These are phyloP conservation scores for Leptestheria dahalacensis DNA, from an alignment of 1,140 invertebrate species.

Conservation along the genomic window DNA sequence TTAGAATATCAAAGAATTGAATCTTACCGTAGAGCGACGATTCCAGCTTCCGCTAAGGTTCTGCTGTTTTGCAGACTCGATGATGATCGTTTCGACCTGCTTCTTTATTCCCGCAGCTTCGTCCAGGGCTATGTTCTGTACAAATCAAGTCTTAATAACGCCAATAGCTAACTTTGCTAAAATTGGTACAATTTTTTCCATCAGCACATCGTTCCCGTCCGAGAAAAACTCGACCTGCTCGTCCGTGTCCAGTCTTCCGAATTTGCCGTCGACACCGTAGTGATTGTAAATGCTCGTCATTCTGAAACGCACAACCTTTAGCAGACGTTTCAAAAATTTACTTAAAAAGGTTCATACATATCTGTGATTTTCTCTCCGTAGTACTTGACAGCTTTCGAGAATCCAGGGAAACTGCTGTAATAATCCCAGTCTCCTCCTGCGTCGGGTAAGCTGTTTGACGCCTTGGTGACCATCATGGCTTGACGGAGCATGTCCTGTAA, in stretches of 20 bases:
- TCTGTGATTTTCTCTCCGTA: conserved; percentile 38
- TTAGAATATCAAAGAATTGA: background rate
- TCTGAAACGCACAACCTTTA: conserved; percentile 23
- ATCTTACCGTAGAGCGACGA: conserved; percentile 23
- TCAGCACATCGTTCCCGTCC: conserved; percentile 60
- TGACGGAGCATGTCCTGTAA: conserved; percentile 25
- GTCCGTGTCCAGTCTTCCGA: conserved; percentile 40
- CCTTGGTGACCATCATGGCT: conserved; percentile 45
- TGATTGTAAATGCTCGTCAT: conserved; percentile 37
- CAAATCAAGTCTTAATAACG: conserved; percentile 16
- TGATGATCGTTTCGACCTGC: conserved; percentile 34
- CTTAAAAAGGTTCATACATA: conserved; percentile 28
- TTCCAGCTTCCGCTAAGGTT: conserved; percentile 39
- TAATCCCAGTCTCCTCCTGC: conserved; percentile 46
- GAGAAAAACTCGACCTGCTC: conserved; percentile 57
- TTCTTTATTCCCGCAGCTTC: conserved; percentile 48
- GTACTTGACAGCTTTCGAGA: conserved; percentile 40
- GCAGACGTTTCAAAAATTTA: background rate
- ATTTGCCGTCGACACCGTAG: conserved; percentile 41
- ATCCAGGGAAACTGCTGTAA: conserved; percentile 51
- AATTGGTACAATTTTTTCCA: conserved; percentile 54
- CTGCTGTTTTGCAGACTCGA: conserved; percentile 25
- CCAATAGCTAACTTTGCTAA: conserved; percentile 14
- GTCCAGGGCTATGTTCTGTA: conserved; percentile 43
- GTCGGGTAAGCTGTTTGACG: conserved; percentile 47